Conservation (phyloP, 92 coral and sea anemone species). For the Chrysogorgia sp. region DNA sequence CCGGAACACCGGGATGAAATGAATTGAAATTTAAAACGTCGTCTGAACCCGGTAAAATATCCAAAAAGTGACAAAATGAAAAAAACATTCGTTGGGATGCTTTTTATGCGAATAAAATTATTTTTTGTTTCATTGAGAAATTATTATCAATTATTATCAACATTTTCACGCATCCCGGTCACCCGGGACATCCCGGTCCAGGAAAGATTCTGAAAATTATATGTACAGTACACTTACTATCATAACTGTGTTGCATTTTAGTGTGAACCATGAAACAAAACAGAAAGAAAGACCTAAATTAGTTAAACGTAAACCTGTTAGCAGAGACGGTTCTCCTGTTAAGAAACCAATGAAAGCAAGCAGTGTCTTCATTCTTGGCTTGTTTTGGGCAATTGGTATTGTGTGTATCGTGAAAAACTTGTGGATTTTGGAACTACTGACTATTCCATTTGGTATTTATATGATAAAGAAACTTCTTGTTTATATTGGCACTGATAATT, state of each 20-base stretch:
- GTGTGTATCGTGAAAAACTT: constrained; percentile 76
- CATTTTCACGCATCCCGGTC: no score
- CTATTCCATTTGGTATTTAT: constrained; percentile 81
- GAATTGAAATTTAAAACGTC: no score
- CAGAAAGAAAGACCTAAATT: constrained; percentile 22
- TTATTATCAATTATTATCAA: no score
- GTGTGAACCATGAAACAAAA: background rate
- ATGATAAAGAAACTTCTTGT: constrained; percentile 67
- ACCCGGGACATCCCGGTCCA: no score
- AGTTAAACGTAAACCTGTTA: constrained; percentile 13
- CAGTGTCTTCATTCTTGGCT: constrained; percentile 78
- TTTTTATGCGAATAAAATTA: no score
- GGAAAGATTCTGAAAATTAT: no score
- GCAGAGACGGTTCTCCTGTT: background rate
- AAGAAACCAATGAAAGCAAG: constrained; percentile 61
- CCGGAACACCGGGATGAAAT: no score
- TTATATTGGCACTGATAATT: constrained; percentile 70
- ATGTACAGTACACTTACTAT: no score
- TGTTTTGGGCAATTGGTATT: constrained; percentile 88
- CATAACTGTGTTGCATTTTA: background rate
- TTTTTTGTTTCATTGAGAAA: no score
- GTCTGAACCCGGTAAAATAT: no score
- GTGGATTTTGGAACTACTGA: constrained; percentile 73
- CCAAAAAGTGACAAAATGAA: no score
- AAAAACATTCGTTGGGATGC: no score